Evolutionary conservation across 2,888 invertebrate genomes (phyloP).

Genomic region (Temnothorax unifasciatus): DNA sequence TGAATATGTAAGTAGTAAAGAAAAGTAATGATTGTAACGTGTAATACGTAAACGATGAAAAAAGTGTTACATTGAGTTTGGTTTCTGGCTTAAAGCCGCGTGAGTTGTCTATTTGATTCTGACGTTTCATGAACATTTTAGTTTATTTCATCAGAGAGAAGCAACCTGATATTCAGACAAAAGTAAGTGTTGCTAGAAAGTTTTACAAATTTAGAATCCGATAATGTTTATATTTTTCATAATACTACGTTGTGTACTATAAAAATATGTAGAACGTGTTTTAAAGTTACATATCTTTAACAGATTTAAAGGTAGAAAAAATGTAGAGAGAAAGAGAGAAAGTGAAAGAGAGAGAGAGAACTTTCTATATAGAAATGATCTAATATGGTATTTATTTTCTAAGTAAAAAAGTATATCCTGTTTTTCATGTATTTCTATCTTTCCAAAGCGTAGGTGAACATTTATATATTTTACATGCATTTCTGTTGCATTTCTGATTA

Average conservation of each 20-base stretch:
- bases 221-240: neutral
- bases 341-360: neutral
- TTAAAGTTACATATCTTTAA: neutral
- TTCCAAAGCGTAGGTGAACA: neutral
- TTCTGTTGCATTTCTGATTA: neutral
- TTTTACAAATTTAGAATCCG: neutral
- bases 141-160: too few relatives aligned
- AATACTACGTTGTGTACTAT: neutral
- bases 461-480: neutral
- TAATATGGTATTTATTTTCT: neutral
- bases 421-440: neutral
- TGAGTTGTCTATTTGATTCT: too few relatives aligned
- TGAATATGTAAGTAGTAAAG: neutral
- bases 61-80: too few relatives aligned
- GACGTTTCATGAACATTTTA: too few relatives aligned
- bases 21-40: conserved; percentile 11
- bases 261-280: neutral
- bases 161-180: too few relatives aligned
- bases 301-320: neutral
- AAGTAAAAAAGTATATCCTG: conserved; percentile 4
- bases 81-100: too few relatives aligned
- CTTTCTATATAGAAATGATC: conserved; percentile 17
- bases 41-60: neutral
- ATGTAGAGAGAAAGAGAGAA: neutral
- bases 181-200: neutral